phyloP scores from a whole-genome alignment of 2,797 vertebrate genomes.

The Acrossocheilus fasciatus region DNA sequence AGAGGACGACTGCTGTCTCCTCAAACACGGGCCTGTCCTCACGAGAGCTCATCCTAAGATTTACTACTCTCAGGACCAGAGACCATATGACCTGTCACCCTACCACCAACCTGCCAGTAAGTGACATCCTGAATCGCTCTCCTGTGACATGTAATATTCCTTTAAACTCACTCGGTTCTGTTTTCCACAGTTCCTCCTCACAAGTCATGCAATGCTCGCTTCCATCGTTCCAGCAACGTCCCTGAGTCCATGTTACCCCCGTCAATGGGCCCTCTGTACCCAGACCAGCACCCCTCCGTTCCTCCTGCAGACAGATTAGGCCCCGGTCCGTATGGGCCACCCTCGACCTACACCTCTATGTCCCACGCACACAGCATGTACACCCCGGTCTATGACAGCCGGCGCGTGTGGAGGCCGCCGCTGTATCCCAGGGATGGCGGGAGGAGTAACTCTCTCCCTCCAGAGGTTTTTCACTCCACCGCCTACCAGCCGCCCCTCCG shows the following conservation, averaged over 20 bases:
- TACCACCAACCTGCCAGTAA: slow-evolving; percentile 86
- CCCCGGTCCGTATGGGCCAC: slow-evolving; percentile 79
- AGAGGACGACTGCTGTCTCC: slow-evolving; percentile 74
- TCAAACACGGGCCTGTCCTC: slow-evolving; percentile 85
- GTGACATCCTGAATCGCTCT: slow-evolving; percentile 51
- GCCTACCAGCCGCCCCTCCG: slow-evolving; percentile 93
- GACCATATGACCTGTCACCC: slow-evolving; percentile 84
- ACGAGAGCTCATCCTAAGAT: slow-evolving; percentile 83
- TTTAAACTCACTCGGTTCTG: background rate
- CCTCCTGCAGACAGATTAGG: slow-evolving; percentile 82
- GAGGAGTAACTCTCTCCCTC: slow-evolving; percentile 95
- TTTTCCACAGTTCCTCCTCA: slow-evolving; percentile 61
- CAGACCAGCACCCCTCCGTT: slow-evolving; percentile 84
- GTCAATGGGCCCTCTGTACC: slow-evolving; percentile 84
- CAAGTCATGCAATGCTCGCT: slow-evolving; percentile 89
- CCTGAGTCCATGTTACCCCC: slow-evolving; percentile 89
- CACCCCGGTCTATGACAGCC: slow-evolving; percentile 94
- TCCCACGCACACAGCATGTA: slow-evolving; percentile 86
- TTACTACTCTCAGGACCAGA: slow-evolving; percentile 87
- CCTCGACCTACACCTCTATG: slow-evolving; percentile 85
- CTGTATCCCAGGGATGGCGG: slow-evolving; percentile 95
- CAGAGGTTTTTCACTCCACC: slow-evolving; percentile 92
- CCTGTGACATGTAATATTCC: background rate
- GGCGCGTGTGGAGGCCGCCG: slow-evolving; percentile 94
- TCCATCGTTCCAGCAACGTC: slow-evolving; percentile 89